A percentile compares a stretch with the other conserved stretches of the same genome.
phyloP scores from a whole-genome alignment of 2,113 vertebrate species.

The Azemiops feae region DNA sequence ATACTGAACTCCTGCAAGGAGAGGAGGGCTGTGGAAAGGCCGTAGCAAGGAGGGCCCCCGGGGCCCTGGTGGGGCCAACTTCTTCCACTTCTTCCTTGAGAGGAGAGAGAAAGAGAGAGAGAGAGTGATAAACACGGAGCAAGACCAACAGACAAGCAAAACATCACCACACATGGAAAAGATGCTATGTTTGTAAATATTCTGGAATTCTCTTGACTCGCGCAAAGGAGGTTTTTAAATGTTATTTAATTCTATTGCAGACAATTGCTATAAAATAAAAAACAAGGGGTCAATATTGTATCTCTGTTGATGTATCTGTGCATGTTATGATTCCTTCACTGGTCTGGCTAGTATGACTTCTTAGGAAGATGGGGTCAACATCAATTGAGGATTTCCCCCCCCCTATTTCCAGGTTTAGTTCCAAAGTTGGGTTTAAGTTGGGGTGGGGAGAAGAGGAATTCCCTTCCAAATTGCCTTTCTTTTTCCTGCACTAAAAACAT shows the following conservation, averaged over 20 bases:
- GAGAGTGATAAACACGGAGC: background rate
- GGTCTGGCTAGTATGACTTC: too few species aligned
- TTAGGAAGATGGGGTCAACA: background rate
- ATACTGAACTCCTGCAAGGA: conserved; percentile 6
- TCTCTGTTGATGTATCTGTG: background rate
- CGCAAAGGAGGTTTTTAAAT: conserved; percentile 62
- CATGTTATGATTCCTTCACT: background rate
- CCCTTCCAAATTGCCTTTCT: background rate
- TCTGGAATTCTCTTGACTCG: conserved; percentile 57
- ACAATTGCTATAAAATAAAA: conserved; percentile 70
- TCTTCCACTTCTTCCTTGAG: background rate
- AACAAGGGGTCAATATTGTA: conserved; percentile 40
- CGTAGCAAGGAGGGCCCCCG: background rate
- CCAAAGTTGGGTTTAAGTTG: background rate
- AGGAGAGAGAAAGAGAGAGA: background rate
- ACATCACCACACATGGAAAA: background rate
- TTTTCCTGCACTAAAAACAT: background rate
- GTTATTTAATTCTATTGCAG: conserved; percentile 65
- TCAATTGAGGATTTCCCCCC: background rate
- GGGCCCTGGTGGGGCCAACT: background rate
- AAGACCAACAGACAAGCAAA: background rate
- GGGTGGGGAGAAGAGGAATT: background rate
- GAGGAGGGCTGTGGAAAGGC: background rate
- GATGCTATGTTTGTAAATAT: conserved; percentile 61
- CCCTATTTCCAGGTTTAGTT: background rate